Percentiles rank a stretch among this genome's conserved stretches.
Evolutionary conservation across 2,113 vertebrate genomes (phyloP).

Genomic region (Pollimyrus isidori): DNA sequence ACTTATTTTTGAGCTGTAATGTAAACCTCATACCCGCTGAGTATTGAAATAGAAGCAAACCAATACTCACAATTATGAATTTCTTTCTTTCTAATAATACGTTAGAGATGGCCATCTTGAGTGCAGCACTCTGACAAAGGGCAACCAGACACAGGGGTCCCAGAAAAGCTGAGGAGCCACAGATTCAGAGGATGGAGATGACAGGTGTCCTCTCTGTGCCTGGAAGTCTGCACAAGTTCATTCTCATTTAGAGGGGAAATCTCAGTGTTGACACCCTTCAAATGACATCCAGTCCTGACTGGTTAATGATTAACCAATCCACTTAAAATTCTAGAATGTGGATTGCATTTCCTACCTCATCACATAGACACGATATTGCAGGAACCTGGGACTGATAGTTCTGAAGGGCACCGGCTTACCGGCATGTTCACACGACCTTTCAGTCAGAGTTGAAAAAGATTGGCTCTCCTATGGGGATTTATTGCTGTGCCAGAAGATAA

Average conservation of each 20-base stretch:
- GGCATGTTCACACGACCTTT: background rate
- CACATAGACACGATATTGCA: background rate
- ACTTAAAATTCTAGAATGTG: background rate
- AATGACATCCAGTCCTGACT: background rate
- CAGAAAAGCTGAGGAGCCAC: background rate
- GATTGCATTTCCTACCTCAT: background rate
- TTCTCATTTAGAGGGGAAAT: background rate
- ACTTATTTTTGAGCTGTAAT: background rate
- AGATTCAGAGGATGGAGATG: background rate
- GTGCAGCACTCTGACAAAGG: background rate
- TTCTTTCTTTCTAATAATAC: background rate
- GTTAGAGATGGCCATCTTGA: background rate
- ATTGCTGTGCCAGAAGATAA: background rate
- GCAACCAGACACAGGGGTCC: background rate
- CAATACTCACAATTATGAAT: conserved; percentile 16
- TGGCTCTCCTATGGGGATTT: background rate
- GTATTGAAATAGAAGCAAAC: background rate
- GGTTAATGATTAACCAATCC: background rate
- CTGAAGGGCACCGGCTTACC: background rate
- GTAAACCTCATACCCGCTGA: background rate
- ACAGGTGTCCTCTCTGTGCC: background rate
- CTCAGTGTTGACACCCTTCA: background rate
- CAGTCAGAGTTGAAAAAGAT: background rate
- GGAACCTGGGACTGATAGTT: background rate
- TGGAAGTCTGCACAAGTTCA: background rate